Evolutionary conservation across 2,797 vertebrate species (phyloP).

Genomic region (Synaphobranchus kaupii): DNA sequence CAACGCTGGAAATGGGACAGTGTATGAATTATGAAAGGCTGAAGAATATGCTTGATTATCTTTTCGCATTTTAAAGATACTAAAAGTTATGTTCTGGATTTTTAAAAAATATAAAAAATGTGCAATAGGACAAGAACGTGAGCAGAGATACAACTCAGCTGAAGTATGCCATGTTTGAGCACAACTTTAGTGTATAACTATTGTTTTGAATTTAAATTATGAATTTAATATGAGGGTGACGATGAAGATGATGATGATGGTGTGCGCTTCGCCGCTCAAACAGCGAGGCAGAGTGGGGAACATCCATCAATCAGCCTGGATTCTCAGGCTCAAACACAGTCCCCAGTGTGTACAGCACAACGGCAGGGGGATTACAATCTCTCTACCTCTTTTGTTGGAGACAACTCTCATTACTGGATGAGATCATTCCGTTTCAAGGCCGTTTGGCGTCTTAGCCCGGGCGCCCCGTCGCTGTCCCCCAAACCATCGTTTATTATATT

Average conservation of each 20-base stretch:
- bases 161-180: background rate
- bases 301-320: constrained; percentile 18
- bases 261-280: background rate
- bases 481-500: constrained; percentile 12
- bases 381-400: constrained; percentile 16
- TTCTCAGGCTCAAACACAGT: constrained; percentile 28
- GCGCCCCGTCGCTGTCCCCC: background rate
- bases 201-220: background rate
- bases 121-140: background rate
- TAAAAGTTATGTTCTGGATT: background rate
- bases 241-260: background rate
- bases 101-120: background rate
- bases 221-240: background rate
- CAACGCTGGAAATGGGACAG: background rate
- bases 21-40: background rate
- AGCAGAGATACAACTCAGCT: background rate
- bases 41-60: background rate
- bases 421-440: constrained; percentile 35
- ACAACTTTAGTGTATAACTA: background rate
- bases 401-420: constrained; percentile 25
- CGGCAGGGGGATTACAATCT: constrained; percentile 29
- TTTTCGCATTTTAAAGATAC: background rate
- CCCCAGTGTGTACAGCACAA: constrained; percentile 30
- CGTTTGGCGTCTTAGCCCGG: background rate
- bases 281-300: background rate